phyloP scores from a whole-genome alignment of 1,140 invertebrate species.

The Dreissena polymorpha region DNA sequence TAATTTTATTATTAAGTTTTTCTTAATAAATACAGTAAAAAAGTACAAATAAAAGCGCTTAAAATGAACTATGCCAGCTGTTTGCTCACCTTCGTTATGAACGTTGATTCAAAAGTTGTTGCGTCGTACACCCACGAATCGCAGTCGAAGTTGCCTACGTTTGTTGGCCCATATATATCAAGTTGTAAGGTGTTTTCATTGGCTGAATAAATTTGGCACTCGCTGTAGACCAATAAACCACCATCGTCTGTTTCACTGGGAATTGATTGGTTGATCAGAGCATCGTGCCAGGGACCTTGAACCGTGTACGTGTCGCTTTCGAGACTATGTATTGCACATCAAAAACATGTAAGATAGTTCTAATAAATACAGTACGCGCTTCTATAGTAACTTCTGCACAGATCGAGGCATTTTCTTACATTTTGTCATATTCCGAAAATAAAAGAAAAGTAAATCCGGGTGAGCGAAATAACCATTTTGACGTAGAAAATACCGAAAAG shows the following conservation, averaged over 20 bases:
- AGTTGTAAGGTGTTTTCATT: slow-evolving; percentile 44
- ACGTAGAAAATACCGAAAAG: too few relatives aligned
- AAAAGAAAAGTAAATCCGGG: too few relatives aligned
- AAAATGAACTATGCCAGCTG: too few relatives aligned
- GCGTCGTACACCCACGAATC: slow-evolving; percentile 89
- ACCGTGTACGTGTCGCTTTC: slow-evolving; percentile 54
- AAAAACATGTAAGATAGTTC: slow-evolving; percentile 16
- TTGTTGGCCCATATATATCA: slow-evolving; percentile 79
- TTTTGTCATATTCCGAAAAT: too few relatives aligned
- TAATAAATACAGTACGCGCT: not conserved
- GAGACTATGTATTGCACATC: slow-evolving; percentile 48
- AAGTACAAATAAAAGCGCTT: too few relatives aligned
- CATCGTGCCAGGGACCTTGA: slow-evolving; percentile 53
- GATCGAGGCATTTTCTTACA: too few relatives aligned
- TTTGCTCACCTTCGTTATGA: slow-evolving; percentile 37
- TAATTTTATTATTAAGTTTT: too few relatives aligned
- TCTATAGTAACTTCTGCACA: too few relatives aligned
- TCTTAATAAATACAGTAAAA: too few relatives aligned
- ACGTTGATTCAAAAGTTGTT: slow-evolving; percentile 83
- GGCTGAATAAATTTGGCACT: slow-evolving; percentile 38
- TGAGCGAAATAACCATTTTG: too few relatives aligned
- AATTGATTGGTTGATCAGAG: slow-evolving; percentile 56
- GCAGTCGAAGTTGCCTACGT: slow-evolving; percentile 90
- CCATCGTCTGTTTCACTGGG: slow-evolving; percentile 40
- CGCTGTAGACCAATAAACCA: slow-evolving; percentile 3